Conservation (phyloP, 1,140 invertebrate genomes). For the Berghia stephanieae region DNA sequence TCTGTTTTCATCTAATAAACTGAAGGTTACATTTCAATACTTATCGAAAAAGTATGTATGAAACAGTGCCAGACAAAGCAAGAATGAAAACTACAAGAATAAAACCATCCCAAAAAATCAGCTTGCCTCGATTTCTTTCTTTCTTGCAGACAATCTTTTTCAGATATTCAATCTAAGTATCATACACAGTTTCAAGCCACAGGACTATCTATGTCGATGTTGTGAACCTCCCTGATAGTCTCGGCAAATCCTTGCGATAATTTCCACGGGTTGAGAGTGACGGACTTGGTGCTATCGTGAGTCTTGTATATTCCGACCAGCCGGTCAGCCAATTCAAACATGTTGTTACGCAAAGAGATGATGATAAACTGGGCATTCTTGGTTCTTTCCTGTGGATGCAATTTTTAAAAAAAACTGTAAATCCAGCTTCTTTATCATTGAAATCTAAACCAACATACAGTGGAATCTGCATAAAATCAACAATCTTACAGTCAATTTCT, state of each 20-base stretch:
- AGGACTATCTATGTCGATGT: conserved; percentile 19
- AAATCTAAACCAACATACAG: too few relatives aligned
- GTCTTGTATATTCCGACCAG: conserved; percentile 97
- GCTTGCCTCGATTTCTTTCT: too few relatives aligned
- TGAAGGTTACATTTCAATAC: too few relatives aligned
- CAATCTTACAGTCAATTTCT: too few relatives aligned
- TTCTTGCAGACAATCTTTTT: neutral
- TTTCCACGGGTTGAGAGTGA: conserved; percentile 69
- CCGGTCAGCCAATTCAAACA: conserved; percentile 94
- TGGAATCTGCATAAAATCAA: too few relatives aligned
- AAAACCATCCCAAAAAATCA: too few relatives aligned
- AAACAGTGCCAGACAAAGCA: too few relatives aligned
- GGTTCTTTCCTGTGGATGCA: conserved; percentile 81
- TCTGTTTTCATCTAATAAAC: too few relatives aligned
- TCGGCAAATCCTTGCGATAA: conserved; percentile 37
- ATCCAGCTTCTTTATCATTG: too few relatives aligned
- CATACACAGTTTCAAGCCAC: neutral
- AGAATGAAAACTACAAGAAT: too few relatives aligned
- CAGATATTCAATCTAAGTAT: neutral
- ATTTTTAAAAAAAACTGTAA: neutral
- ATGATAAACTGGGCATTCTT: conserved; percentile 99
- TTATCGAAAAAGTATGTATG: too few relatives aligned
- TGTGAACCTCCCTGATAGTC: conserved; percentile 15
- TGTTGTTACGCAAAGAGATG: conserved; percentile 94
- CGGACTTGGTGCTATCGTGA: conserved; percentile 84